phyloP scores from a whole-genome alignment of 2,888 invertebrate species.

The Drosophila sordidapex region DNA sequence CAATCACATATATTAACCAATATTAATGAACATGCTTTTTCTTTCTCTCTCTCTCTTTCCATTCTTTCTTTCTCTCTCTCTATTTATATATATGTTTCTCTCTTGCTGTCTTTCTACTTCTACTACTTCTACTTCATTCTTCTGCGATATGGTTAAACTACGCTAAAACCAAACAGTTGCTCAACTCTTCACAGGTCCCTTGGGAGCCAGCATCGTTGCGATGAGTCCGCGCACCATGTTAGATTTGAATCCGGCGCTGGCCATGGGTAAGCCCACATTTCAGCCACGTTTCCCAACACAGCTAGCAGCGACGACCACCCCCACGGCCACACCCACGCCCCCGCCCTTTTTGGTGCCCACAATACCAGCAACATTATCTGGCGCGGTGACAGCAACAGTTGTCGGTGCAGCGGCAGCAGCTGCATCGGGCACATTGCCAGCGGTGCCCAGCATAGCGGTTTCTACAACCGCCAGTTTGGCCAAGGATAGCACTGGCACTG shows the following conservation, averaged over 20 bases:
- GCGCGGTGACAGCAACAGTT: slow-evolving; percentile 38
- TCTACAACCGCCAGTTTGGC: slow-evolving; percentile 66
- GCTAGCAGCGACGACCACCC: slow-evolving; percentile 68
- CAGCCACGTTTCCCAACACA: slow-evolving; percentile 76
- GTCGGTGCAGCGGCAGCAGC: slow-evolving; percentile 42
- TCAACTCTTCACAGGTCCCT: slow-evolving; percentile 84
- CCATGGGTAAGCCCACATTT: slow-evolving; percentile 85
- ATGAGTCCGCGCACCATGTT: slow-evolving; percentile 85
- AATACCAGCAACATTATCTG: slow-evolving; percentile 20
- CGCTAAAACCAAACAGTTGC: slow-evolving; percentile 73
- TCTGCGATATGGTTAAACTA: slow-evolving; percentile 38
- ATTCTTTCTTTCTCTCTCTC: slow-evolving; percentile 41
- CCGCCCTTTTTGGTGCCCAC: slow-evolving; percentile 6
- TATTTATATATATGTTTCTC: slow-evolving; percentile 39
- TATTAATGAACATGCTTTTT: slow-evolving; percentile 48
- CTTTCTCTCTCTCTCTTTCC: slow-evolving; percentile 30
- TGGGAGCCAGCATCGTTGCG: slow-evolving; percentile 85
- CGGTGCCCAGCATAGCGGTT: slow-evolving; percentile 69
- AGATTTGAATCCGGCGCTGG: slow-evolving; percentile 84
- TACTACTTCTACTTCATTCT: slow-evolving; percentile 18
- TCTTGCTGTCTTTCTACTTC: slow-evolving; percentile 33
- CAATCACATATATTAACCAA: slow-evolving; percentile 4
- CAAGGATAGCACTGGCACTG: slow-evolving; percentile 55
- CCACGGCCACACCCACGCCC: slow-evolving; percentile 50
- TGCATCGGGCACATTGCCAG: slow-evolving; percentile 43